phyloP scores from a whole-genome alignment of 2,888 invertebrate genomes.

The Zygaena filipendulae region DNA sequence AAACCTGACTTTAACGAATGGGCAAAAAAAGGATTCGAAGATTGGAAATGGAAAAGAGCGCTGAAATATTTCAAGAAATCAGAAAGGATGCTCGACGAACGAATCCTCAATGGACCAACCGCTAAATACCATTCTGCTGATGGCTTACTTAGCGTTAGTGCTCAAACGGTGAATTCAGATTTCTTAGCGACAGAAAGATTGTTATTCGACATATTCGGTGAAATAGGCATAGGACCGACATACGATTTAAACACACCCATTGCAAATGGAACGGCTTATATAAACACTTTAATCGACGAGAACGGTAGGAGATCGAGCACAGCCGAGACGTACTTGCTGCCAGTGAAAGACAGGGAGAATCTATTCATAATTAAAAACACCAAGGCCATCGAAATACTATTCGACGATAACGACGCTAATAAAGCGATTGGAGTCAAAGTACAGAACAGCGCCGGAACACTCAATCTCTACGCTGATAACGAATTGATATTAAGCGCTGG shows the following conservation, averaged over 20 bases:
- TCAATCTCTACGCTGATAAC: constrained; percentile 27
- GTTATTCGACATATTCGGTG: constrained; percentile 35
- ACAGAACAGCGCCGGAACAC: constrained; percentile 18
- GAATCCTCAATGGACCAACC: constrained; percentile 27
- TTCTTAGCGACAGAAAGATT: constrained; percentile 37
- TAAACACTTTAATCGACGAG: constrained; percentile 37
- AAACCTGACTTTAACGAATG: constrained; percentile 47
- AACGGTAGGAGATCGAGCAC: constrained; percentile 13
- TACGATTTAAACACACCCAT: constrained; percentile 43
- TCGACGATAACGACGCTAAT: constrained; percentile 8
- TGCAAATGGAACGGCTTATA: constrained; percentile 36
- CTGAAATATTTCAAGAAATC: constrained; percentile 45
- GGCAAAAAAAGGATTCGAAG: constrained; percentile 28
- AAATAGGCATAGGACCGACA: constrained; percentile 38
- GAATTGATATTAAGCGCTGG: constrained; percentile 48
- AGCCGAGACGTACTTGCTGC: background rate
- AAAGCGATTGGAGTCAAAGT: constrained; percentile 33
- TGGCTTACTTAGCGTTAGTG: constrained; percentile 35
- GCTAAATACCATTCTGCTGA: background rate
- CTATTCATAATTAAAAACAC: constrained; percentile 34
- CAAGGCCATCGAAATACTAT: constrained; percentile 32
- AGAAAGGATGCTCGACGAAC: constrained; percentile 39
- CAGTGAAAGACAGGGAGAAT: constrained; percentile 17
- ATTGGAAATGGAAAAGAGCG: constrained; percentile 42
- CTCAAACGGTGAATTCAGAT: constrained; percentile 32